These are phyloP conservation scores for Alligator sinensis DNA, from an alignment of 2,113 vertebrate genomes.

Conservation along the genomic window DNA sequence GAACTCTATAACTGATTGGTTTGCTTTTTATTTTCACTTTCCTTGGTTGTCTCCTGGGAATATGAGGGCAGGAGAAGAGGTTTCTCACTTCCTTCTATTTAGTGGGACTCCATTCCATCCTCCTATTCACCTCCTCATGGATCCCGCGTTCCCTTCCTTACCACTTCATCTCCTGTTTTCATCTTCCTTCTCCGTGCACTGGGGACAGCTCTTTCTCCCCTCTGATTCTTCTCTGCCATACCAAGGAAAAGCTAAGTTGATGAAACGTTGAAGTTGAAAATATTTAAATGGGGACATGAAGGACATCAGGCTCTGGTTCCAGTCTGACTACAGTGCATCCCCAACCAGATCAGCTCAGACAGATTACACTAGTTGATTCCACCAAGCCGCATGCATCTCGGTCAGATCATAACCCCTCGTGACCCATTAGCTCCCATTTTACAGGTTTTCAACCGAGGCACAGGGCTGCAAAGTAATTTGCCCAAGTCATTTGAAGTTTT, in stretches of 20 bases:
- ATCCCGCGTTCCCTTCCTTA: not conserved
- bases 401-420: not conserved
- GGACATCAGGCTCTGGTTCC: slow-evolving; percentile 35
- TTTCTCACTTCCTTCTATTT: not conserved
- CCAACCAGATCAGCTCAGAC: not conserved
- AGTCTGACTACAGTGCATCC: not conserved
- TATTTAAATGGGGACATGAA: not conserved
- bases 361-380: not conserved
- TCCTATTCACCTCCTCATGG: accelerated
- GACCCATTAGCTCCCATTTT: not conserved
- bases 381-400: not conserved
- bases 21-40: not conserved
- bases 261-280: not conserved
- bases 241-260: not conserved
- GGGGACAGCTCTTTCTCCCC: not conserved
- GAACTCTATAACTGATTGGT: accelerated
- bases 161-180: not conserved
- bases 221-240: not conserved
- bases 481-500: not conserved
- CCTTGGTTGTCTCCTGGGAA: not conserved
- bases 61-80: not conserved
- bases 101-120: not conserved
- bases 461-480: not conserved
- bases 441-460: not conserved
- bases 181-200: not conserved